Evolutionary conservation across 2,113 vertebrate genomes (phyloP).

Genomic region (Zapornia atra): DNA sequence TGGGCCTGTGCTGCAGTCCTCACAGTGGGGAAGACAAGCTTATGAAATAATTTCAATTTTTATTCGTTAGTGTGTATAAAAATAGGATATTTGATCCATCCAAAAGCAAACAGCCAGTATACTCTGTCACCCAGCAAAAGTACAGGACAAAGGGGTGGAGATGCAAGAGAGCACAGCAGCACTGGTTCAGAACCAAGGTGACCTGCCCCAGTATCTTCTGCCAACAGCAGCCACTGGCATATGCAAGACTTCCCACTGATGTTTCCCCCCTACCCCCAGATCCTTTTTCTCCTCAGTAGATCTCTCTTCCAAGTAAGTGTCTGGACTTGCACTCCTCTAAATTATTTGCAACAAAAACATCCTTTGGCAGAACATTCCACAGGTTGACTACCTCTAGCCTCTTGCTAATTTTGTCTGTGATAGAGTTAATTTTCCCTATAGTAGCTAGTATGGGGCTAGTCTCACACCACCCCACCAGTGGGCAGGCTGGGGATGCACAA

Average conservation of each 20-base stretch:
- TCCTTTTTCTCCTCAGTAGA: not conserved
- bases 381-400: not conserved
- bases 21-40: conserved; percentile 3
- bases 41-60: conserved; percentile 22
- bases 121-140: not conserved
- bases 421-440: too few species aligned
- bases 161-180: not conserved
- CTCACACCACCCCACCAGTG: too few species aligned
- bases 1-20: not conserved
- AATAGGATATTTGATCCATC: conserved; percentile 3
- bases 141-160: not conserved
- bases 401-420: too few species aligned
- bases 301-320: not conserved
- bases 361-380: not conserved
- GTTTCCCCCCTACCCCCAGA: not conserved
- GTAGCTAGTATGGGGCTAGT: too few species aligned
- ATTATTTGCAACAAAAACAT: not conserved
- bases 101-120: not conserved
- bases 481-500: too few species aligned
- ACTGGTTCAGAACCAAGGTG: not conserved
- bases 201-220: not conserved
- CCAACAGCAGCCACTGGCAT: not conserved
- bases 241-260: not conserved
- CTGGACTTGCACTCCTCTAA: not conserved
- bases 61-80: not conserved